Base-by-base conservation (phyloP, 1,140 invertebrate genomes). In the Drosophila orosa region DNA sequence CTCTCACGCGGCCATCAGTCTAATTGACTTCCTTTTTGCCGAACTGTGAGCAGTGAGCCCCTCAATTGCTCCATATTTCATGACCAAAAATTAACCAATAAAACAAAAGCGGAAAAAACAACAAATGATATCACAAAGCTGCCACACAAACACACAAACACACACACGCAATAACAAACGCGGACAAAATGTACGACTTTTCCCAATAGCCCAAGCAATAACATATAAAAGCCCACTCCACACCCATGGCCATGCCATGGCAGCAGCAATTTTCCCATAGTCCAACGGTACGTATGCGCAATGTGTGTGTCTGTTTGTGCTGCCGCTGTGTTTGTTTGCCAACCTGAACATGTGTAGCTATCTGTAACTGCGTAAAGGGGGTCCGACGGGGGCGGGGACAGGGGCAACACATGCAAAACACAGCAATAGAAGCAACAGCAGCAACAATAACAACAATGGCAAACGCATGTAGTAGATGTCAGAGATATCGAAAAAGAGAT, bases 341-440 rank as follows among this genome's bases (percentile, higher is more conserved):
- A 80, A 87, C 83, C 83, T 86, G 82, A 87, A 87, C 82, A 87
- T 86, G 79, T 86, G 83, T 86, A 87, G 83, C 83, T 86, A 75
- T 82, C 83, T 75, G 83, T 78, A 85, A 62, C 69, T 63, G 61
- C 27, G 45, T 39, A 44, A 33, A 37, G 25, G 22, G 13, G 31
- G 12, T 2, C 5, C 6, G 10, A 45, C 8, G 7, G 29, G 17
- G 31, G 8, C 1, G 4, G 40, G 45, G 31, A 5, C 25, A 12
- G 25, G 62, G 68, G 42, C 57, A 65, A 66, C 74, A 69, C 81
- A 85, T 86, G 82, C 81, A 85, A 86, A 86, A 87, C 78, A 85
- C 68, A 78, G 65, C 61, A 80, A 79, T 68, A 75, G 45, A 83
- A 66, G 52, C 48, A 76, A 31, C 58, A 33, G 10, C 25, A 50